Percentiles rank a stretch among this genome's conserved stretches.
Evolutionary conservation across 2,797 vertebrate genomes (phyloP).

Genomic region (Semotilus atromaculatus): DNA sequence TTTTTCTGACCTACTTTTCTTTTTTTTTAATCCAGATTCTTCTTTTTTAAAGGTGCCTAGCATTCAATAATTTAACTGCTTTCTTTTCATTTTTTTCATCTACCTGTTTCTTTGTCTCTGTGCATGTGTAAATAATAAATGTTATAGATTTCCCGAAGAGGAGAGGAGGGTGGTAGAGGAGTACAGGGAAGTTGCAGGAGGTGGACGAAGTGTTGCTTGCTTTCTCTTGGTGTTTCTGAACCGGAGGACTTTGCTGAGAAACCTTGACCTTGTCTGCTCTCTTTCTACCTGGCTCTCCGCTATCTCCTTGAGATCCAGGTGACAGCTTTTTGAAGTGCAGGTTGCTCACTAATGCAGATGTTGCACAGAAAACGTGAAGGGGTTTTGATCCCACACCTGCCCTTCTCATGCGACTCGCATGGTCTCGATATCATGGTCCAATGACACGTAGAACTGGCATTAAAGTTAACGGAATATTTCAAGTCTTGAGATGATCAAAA

Average conservation of each 20-base stretch:
- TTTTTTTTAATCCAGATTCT: constrained; percentile 45
- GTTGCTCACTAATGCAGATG: constrained; percentile 47
- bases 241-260: constrained; percentile 43
- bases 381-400: constrained; percentile 48
- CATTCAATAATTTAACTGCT: constrained; percentile 78
- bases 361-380: constrained; percentile 50
- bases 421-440: constrained; percentile 50
- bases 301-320: constrained; percentile 42
- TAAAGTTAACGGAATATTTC: constrained; percentile 23
- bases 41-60: constrained; percentile 61
- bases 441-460: constrained; percentile 39
- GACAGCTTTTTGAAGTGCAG: constrained; percentile 57
- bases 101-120: constrained; percentile 74
- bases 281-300: constrained; percentile 48
- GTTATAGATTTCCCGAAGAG: constrained; percentile 69
- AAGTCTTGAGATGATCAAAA: constrained; percentile 14
- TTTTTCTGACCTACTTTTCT: constrained; percentile 69
- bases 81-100: constrained; percentile 70
- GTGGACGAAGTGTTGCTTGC: constrained; percentile 33
- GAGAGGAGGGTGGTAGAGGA: constrained; percentile 51
- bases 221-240: constrained; percentile 45
- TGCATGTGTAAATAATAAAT: constrained; percentile 78
- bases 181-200: constrained; percentile 39
- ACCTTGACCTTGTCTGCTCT: constrained; percentile 62
- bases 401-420: neutral